Evolutionary conservation across 2,113 vertebrate species (phyloP).

Genomic region (Capricornis sumatraensis): DNA sequence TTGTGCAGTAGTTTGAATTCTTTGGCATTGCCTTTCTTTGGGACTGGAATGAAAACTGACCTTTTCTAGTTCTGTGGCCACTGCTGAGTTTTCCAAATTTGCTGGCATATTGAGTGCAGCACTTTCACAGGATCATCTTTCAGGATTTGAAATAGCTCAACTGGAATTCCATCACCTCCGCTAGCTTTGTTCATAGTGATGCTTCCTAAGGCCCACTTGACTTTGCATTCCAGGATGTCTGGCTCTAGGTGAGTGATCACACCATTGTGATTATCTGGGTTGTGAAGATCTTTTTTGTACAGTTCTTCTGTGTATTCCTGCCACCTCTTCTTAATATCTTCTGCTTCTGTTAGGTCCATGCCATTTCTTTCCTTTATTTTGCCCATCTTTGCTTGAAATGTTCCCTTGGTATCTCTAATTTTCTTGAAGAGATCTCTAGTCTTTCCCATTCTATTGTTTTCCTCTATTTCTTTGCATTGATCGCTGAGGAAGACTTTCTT

Average conservation of each 20-base stretch:
- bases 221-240: fast-evolving
- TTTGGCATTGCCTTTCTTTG: background rate
- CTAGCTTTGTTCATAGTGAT: background rate
- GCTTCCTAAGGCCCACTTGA: background rate
- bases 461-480: background rate
- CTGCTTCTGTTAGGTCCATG: background rate
- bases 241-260: background rate
- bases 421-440: background rate
- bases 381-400: background rate
- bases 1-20: background rate
- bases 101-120: background rate
- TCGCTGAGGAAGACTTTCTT: background rate
- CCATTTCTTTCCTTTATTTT: background rate
- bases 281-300: background rate
- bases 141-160: background rate
- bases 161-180: background rate
- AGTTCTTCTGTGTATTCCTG: background rate
- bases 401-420: background rate
- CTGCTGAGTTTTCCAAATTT: background rate
- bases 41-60: background rate
- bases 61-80: background rate
- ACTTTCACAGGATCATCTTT: background rate
- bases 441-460: background rate
- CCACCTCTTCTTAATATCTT: background rate
- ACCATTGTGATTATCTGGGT: background rate